Evolutionary conservation across 2,888 invertebrate species (phyloP).

Genomic region (Elaeidobius kamerunicus): DNA sequence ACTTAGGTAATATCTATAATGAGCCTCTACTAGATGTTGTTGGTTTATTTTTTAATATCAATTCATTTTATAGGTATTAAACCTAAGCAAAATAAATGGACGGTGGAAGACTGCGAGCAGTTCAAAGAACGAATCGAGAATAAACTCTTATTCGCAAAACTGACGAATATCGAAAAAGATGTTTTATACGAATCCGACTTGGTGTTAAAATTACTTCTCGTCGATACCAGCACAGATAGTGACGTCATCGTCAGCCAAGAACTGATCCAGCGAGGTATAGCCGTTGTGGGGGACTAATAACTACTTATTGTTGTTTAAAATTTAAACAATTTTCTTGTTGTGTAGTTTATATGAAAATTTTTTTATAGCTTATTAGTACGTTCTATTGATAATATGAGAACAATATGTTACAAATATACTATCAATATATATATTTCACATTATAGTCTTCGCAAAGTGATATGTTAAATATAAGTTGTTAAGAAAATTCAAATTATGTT

Average conservation of each 20-base stretch:
- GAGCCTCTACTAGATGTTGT: too few species aligned
- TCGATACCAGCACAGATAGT: constrained; percentile 66
- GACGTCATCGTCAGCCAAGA: constrained; percentile 66
- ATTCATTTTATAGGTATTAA: constrained; percentile 52
- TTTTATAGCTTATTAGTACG: too few species aligned
- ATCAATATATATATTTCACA: too few species aligned
- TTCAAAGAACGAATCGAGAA: constrained; percentile 71
- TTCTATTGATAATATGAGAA: too few species aligned
- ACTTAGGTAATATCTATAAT: too few species aligned
- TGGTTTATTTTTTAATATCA: too few species aligned
- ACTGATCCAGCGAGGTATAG: constrained; percentile 59
- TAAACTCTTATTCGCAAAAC: constrained; percentile 66
- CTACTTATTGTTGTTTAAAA: not conserved
- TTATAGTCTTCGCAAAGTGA: too few species aligned
- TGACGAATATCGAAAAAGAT: constrained; percentile 62
- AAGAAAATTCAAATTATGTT: too few species aligned
- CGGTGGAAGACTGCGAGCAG: constrained; percentile 67
- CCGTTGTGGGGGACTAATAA: constrained; percentile 33
- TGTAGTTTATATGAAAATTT: too few species aligned
- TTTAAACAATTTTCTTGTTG: not conserved
- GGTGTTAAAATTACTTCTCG: constrained; percentile 63
- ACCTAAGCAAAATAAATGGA: constrained; percentile 60
- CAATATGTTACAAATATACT: too few species aligned
- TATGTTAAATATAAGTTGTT: too few species aligned
- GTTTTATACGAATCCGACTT: constrained; percentile 59